Percentiles rank a stretch among this genome's conserved stretches.
Evolutionary conservation across 2,113 vertebrate genomes (phyloP).

Genomic region (Lasiurus borealis): DNA sequence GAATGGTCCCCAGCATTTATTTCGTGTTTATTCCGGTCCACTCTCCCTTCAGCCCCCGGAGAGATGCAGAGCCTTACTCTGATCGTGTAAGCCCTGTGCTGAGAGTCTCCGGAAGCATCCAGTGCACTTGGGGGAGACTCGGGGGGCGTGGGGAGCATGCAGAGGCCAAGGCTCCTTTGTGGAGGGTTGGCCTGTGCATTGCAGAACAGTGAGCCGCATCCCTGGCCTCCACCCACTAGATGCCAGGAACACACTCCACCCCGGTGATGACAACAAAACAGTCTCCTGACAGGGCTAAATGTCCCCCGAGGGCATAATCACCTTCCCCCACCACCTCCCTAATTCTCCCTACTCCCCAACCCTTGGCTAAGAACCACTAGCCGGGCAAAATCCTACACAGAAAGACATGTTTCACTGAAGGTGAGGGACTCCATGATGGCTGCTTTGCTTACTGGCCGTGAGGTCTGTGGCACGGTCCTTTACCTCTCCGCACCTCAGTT

Average conservation of each 20-base stretch:
- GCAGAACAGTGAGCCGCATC: neutral
- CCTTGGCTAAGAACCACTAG: neutral
- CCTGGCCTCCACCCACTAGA: too few species aligned
- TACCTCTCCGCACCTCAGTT: neutral
- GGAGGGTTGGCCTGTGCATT: too few species aligned
- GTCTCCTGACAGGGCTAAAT: neutral
- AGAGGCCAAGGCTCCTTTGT: neutral
- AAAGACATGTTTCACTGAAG: neutral
- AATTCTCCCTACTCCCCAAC: too few species aligned
- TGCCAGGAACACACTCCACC: too few species aligned
- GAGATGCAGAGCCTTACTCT: neutral
- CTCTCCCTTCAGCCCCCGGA: neutral
- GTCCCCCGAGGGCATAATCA: neutral
- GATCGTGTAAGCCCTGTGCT: neutral
- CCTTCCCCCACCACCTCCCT: too few species aligned
- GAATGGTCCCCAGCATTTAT: too few species aligned
- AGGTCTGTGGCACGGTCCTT: neutral
- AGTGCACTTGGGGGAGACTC: neutral
- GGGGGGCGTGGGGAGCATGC: rapidly evolving
- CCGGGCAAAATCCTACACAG: neutral
- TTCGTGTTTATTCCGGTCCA: too few species aligned
- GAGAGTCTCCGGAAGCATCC: neutral
- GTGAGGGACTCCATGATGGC: rapidly evolving
- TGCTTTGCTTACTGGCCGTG: neutral
- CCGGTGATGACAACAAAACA: neutral